Evolutionary conservation across 2,888 invertebrate species (phyloP).

Genomic region (Eupithecia subumbrata): DNA sequence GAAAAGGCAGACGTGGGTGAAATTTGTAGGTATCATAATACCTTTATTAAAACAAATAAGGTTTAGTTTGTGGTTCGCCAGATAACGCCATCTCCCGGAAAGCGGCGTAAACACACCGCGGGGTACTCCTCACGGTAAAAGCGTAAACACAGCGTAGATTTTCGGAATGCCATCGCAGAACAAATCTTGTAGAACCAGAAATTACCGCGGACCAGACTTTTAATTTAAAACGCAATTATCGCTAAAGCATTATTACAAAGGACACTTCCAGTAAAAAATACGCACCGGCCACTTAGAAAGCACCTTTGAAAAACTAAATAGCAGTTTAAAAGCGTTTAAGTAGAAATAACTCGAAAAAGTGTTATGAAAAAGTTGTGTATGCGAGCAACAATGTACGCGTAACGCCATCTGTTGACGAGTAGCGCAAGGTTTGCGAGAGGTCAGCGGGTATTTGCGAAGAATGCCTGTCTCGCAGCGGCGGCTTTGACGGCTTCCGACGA

Average conservation of each 20-base stretch:
- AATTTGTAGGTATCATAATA: not conserved
- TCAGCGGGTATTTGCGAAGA: constrained; percentile 76
- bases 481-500: constrained; percentile 82
- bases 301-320: constrained; percentile 81
- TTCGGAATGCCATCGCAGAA: constrained; percentile 46
- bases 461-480: constrained; percentile 73
- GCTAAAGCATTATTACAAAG: constrained; percentile 76
- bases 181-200: constrained; percentile 60
- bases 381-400: constrained; percentile 71
- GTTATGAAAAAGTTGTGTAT: constrained; percentile 68
- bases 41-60: not conserved
- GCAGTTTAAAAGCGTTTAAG: constrained; percentile 78
- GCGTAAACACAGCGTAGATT: constrained; percentile 36
- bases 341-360: constrained; percentile 74
- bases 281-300: constrained; percentile 77
- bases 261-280: constrained; percentile 70
- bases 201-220: constrained; percentile 67
- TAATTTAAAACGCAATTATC: constrained; percentile 77
- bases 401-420: constrained; percentile 81
- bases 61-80: constrained; percentile 18
- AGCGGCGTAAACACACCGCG: constrained; percentile 41
- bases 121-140: constrained; percentile 26
- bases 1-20: not conserved
- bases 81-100: constrained; percentile 58
- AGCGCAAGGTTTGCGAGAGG: constrained; percentile 66